A percentile compares a stretch with the other conserved stretches of the same genome.
These are phyloP conservation scores for Pentalonia nigronervosa DNA, from an alignment of 1,140 invertebrate genomes.

Conservation along the genomic window DNA sequence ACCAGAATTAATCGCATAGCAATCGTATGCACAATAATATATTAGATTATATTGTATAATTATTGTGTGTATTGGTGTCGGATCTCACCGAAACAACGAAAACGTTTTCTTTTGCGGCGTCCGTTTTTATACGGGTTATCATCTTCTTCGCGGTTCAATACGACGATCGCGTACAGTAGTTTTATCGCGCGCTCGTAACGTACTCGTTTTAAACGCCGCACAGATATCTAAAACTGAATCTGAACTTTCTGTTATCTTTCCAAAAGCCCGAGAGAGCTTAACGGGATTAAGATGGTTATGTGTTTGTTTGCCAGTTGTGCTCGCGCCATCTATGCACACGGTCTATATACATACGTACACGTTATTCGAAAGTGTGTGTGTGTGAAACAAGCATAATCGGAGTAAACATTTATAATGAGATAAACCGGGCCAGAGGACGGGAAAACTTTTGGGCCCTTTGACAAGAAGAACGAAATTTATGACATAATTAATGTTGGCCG, in stretches of 20 bases:
- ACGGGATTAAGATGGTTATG: constrained; percentile 7
- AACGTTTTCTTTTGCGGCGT: neutral
- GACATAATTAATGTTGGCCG: constrained; percentile 18
- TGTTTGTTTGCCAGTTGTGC: constrained; percentile 27
- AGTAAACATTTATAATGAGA: constrained; percentile 23
- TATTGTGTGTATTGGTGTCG: neutral
- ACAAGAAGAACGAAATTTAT: constrained; percentile 28
- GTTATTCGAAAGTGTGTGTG: neutral
- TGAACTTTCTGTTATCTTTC: constrained; percentile 39
- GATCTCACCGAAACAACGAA: neutral
- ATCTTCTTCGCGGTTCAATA: neutral
- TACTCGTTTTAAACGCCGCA: neutral
- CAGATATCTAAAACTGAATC: constrained; percentile 24
- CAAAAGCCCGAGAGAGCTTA: constrained; percentile 12
- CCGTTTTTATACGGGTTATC: neutral
- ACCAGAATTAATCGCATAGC: neutral
- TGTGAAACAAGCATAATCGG: neutral
- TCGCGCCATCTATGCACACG: neutral
- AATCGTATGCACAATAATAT: neutral
- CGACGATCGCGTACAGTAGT: neutral
- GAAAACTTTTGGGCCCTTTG: constrained; percentile 26
- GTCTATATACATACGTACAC: neutral
- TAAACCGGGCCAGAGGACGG: neutral
- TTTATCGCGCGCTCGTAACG: neutral
- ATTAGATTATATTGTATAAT: neutral